Percentiles rank a stretch among this genome's conserved stretches.
Conservation (phyloP, 2,797 vertebrate genomes). For the Myotis findleyi region DNA sequence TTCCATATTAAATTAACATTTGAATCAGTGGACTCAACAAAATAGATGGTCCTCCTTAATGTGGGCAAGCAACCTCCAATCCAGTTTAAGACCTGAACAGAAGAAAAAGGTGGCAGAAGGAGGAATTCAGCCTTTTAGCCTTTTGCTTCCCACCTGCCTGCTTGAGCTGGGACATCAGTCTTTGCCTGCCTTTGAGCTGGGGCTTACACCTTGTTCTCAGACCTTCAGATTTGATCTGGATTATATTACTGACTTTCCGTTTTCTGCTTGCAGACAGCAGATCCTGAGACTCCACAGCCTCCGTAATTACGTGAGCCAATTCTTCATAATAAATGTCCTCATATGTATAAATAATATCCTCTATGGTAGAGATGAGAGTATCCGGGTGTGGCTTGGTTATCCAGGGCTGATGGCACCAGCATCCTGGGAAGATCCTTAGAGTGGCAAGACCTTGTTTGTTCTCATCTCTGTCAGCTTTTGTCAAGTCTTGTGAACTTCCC, state of each 20-base stretch:
- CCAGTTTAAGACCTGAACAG: neutral
- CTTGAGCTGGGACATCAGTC: neutral
- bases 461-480: neutral
- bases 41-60: neutral
- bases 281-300: neutral
- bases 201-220: neutral
- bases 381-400: neutral
- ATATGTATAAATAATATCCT: neutral
- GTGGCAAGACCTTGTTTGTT: neutral
- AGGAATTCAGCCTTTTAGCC: neutral
- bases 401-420: too few species aligned
- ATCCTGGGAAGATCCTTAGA: neutral
- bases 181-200: neutral
- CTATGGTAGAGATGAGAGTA: rapidly evolving
- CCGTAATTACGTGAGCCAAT: neutral
- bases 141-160: neutral
- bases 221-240: neutral
- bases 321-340: neutral
- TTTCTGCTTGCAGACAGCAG: neutral
- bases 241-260: neutral
- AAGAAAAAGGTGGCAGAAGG: neutral
- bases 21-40: neutral
- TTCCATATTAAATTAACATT: neutral
- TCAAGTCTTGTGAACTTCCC: neutral
- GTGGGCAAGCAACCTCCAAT: neutral